Evolutionary conservation across 2,888 invertebrate genomes (phyloP).

Genomic region (Lottia gigantea): DNA sequence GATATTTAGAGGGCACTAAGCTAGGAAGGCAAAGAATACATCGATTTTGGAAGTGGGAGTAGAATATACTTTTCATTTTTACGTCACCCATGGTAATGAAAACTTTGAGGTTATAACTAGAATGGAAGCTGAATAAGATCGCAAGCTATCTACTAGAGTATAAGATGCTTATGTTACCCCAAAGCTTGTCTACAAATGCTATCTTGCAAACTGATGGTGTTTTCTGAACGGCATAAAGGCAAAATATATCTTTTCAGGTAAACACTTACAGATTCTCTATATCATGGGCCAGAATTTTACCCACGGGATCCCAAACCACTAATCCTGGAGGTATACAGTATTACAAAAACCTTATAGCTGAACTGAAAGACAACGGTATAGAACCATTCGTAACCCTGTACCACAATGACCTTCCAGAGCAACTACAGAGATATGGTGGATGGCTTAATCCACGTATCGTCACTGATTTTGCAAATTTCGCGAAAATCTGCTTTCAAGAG

Average conservation of each 20-base stretch:
- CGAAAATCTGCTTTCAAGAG: conserved; percentile 59
- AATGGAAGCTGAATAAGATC: too few species aligned
- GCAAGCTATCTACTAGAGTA: too few species aligned
- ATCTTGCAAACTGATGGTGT: too few species aligned
- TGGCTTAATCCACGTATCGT: conserved; percentile 60
- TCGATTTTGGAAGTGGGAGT: too few species aligned
- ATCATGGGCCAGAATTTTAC: conserved; percentile 81
- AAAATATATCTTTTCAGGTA: conserved; percentile 22
- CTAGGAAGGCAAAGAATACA: too few species aligned
- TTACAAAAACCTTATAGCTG: conserved; percentile 81
- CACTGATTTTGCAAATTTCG: conserved; percentile 65
- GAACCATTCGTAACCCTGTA: conserved; percentile 73
- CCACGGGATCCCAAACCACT: conserved; percentile 67
- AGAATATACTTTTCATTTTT: too few species aligned
- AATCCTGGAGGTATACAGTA: conserved; percentile 79
- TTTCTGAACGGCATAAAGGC: too few species aligned
- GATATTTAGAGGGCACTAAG: too few species aligned
- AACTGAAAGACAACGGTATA: conserved; percentile 74
- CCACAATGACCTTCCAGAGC: conserved; percentile 65
- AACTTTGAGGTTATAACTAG: too few species aligned
- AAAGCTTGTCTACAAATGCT: too few species aligned
- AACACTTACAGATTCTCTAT: conserved; percentile 64
- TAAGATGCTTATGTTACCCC: too few species aligned
- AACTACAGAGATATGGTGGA: conserved; percentile 65
- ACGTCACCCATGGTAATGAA: too few species aligned